Conservation (phyloP, 1,140 invertebrate species). For the Drosophila sechellia region DNA sequence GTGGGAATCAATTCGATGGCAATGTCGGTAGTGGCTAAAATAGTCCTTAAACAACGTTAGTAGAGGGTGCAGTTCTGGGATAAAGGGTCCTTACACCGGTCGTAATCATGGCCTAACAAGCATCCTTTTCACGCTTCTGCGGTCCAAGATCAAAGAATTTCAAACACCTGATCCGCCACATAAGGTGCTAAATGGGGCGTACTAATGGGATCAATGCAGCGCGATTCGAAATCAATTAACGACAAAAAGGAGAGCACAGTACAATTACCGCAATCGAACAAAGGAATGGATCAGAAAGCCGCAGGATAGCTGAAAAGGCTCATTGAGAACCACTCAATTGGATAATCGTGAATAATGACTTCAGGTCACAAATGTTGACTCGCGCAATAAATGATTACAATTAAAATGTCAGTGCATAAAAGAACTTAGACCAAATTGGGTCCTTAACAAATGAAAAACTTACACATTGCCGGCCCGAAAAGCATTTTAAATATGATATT, state of each 20-base stretch:
- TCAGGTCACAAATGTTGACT: conserved; percentile 12
- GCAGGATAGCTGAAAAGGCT: conserved; percentile 25
- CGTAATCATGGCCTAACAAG: conserved; percentile 24
- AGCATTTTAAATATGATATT: no score
- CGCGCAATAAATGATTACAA: conserved; percentile 26
- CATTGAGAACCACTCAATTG: conserved; percentile 17
- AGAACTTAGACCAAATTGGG: background rate
- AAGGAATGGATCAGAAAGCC: conserved; percentile 14
- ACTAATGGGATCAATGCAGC: conserved; percentile 79
- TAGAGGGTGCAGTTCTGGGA: conserved; percentile 25
- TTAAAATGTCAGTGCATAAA: conserved; percentile 7
- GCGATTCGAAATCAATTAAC: conserved; percentile 17
- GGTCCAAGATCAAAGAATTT: conserved; percentile 44
- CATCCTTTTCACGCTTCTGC: conserved; percentile 25
- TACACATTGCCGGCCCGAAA: no score
- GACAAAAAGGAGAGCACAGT: conserved; percentile 33
- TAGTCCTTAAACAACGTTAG: background rate
- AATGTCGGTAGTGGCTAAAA: conserved; percentile 43
- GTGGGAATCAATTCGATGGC: background rate
- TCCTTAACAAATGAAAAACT: conserved; percentile 13
- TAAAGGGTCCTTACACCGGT: conserved; percentile 8
- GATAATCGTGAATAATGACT: conserved; percentile 65
- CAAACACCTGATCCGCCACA: conserved; percentile 59
- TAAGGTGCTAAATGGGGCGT: conserved; percentile 84
- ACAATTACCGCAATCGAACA: conserved; percentile 40